Conservation (phyloP, 2,113 vertebrate species). For the Scomber scombrus region DNA sequence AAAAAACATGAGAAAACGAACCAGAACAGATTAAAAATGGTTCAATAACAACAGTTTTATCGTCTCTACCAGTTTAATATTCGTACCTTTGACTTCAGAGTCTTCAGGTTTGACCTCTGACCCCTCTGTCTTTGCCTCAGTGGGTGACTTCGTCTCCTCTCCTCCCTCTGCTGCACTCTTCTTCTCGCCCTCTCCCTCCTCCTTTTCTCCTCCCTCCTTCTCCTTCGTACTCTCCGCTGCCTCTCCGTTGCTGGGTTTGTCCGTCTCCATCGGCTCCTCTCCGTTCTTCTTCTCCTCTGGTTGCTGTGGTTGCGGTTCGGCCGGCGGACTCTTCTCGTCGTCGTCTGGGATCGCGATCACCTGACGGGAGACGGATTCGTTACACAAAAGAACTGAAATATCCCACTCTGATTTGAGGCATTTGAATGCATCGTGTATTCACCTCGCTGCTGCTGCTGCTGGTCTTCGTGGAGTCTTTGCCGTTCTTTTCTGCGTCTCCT, state of each 20-base stretch:
- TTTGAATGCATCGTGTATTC: not conserved
- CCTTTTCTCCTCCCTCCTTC: slow-evolving; percentile 37
- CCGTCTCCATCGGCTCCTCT: slow-evolving; percentile 80
- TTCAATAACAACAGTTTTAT: no score
- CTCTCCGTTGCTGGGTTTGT: slow-evolving; percentile 87
- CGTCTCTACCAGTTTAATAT: no score
- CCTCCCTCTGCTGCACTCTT: slow-evolving; percentile 57
- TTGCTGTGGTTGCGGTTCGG: slow-evolving; percentile 70
- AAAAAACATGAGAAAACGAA: no score
- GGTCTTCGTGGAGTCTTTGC: slow-evolving; percentile 71
- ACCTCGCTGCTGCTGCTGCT: slow-evolving; percentile 73
- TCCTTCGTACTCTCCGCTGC: slow-evolving; percentile 76
- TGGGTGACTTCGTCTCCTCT: slow-evolving; percentile 64
- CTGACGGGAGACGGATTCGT: slow-evolving; percentile 55
- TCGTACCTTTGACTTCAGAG: slow-evolving; percentile 86
- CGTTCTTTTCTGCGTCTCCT: slow-evolving; percentile 77
- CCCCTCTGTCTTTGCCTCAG: slow-evolving; percentile 69
- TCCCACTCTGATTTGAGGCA: not conserved
- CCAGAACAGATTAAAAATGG: no score
- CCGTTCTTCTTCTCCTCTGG: slow-evolving; percentile 78
- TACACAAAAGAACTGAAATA: not conserved
- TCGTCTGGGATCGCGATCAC: slow-evolving; percentile 85
- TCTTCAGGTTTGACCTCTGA: slow-evolving; percentile 88
- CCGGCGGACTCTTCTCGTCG: slow-evolving; percentile 73
- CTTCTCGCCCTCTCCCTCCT: slow-evolving; percentile 71